phyloP scores from a whole-genome alignment of 2,888 invertebrate species.

The Polyommatus iphigenia region DNA sequence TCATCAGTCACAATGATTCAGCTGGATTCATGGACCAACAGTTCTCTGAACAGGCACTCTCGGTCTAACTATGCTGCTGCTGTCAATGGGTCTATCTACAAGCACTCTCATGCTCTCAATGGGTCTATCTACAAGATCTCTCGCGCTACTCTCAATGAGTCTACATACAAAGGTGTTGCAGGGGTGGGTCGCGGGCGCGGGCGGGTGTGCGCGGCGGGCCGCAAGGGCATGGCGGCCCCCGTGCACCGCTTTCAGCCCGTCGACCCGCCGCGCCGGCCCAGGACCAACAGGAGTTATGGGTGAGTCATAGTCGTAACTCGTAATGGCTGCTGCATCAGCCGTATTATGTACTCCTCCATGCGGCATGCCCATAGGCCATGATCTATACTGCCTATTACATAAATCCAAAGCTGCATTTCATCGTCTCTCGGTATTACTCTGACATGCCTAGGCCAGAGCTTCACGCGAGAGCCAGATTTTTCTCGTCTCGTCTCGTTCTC shows the following conservation, averaged over 20 bases:
- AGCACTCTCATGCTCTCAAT: background rate
- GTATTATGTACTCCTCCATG: too few species aligned
- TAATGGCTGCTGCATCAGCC: too few species aligned
- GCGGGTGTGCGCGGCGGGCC: conserved; percentile 72
- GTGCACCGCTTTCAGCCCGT: conserved; percentile 85
- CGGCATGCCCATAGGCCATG: too few species aligned
- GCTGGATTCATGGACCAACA: background rate
- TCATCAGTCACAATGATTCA: background rate
- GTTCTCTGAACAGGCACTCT: background rate
- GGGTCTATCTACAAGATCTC: background rate
- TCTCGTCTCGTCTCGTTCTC: too few species aligned
- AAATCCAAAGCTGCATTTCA: too few species aligned
- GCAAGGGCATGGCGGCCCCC: conserved; percentile 86
- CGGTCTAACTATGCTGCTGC: background rate
- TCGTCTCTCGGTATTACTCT: too few species aligned
- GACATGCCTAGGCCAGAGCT: too few species aligned
- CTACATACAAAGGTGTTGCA: conserved; percentile 14
- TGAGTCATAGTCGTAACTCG: conserved; percentile 37
- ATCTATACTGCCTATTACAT: too few species aligned
- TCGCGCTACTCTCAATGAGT: background rate
- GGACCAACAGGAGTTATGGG: conserved; percentile 58
- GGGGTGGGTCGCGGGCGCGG: conserved; percentile 60
- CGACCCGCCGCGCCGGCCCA: conserved; percentile 76
- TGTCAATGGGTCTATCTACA: background rate
- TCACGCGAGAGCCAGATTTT: too few species aligned